Evolutionary conservation across 1,140 invertebrate species (phyloP).

Genomic region (Anoplolepis gracilipes): DNA sequence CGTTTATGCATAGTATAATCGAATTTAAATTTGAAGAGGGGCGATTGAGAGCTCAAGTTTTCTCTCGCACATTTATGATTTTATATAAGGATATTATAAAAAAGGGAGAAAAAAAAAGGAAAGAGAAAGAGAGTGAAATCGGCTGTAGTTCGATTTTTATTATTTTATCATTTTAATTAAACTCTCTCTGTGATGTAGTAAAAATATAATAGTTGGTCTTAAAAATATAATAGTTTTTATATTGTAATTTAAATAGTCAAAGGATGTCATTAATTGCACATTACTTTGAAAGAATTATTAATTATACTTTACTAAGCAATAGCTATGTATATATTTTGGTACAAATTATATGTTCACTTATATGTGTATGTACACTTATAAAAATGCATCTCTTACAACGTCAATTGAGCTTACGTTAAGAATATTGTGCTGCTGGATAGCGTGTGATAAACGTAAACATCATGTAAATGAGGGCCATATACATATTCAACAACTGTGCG

Average conservation of each 20-base stretch:
- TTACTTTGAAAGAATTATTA: not conserved
- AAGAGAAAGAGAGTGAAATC: too few species aligned
- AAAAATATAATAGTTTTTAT: not conserved
- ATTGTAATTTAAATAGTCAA: not conserved
- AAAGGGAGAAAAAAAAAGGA: too few species aligned
- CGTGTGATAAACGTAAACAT: conserved; percentile 44
- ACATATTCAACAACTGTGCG: conserved; percentile 40
- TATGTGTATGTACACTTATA: not conserved
- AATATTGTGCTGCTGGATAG: conserved; percentile 40
- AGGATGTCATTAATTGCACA: too few species aligned
- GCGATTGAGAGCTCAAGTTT: too few species aligned
- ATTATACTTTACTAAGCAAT: too few species aligned
- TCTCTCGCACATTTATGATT: too few species aligned
- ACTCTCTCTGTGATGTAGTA: not conserved
- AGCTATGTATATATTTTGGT: not conserved
- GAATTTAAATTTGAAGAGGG: not conserved
- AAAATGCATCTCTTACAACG: conserved; percentile 5
- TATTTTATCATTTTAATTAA: not conserved
- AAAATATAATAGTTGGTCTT: not conserved
- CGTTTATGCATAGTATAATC: not conserved
- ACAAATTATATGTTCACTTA: not conserved
- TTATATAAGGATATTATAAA: too few species aligned
- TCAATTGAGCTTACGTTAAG: conserved; percentile 43
- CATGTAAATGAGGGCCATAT: conserved; percentile 47
- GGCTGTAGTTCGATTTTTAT: not conserved